phyloP scores from a whole-genome alignment of 2,113 vertebrate species.

The Helogale parvula region DNA sequence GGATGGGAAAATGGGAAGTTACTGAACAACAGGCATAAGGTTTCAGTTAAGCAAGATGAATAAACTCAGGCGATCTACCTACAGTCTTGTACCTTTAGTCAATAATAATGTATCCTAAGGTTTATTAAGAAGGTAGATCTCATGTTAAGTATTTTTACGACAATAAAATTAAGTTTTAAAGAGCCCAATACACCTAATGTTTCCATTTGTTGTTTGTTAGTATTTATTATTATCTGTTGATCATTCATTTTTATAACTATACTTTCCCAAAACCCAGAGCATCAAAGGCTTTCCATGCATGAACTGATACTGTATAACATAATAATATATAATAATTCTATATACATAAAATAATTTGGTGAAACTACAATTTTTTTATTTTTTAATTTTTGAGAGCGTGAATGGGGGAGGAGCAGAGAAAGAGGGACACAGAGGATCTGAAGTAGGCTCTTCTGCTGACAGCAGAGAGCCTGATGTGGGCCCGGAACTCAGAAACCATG shows the following conservation, averaged over 20 bases:
- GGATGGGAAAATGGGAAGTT: neutral
- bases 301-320: neutral
- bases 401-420: too few relatives aligned
- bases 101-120: neutral
- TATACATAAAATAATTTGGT: neutral
- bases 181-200: neutral
- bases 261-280: neutral
- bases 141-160: neutral
- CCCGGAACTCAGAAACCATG: too few relatives aligned
- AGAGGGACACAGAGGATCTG: too few relatives aligned
- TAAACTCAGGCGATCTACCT: neutral
- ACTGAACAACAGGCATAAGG: neutral
- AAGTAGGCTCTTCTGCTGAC: too few relatives aligned
- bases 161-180: neutral
- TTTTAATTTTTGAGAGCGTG: too few relatives aligned
- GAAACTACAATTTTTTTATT: neutral
- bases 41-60: neutral
- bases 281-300: neutral
- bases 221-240: neutral
- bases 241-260: neutral
- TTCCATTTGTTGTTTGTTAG: neutral
- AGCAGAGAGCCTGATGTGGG: too few relatives aligned
- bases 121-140: neutral
- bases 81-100: neutral
- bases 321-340: neutral